Evolutionary conservation across 2,797 vertebrate species (phyloP).

Genomic region (Arvicola amphibius): DNA sequence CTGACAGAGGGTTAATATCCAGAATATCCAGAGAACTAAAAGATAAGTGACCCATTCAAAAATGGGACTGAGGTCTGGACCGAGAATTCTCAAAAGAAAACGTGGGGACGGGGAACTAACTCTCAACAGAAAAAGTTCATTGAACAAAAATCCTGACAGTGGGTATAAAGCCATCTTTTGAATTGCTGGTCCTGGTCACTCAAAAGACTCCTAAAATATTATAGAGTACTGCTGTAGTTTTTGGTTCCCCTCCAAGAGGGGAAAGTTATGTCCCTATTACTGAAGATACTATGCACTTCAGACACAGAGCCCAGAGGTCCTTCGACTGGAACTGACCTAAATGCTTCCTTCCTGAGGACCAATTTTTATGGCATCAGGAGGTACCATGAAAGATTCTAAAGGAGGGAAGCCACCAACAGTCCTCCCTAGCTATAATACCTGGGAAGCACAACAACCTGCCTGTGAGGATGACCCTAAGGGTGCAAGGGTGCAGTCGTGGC

Average conservation of each 20-base stretch:
- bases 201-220: neutral
- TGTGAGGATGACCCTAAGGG: too few relatives aligned
- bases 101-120: neutral
- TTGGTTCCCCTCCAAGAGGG: neutral
- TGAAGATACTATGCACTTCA: neutral
- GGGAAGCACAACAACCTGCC: neutral
- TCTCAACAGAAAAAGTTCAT: neutral
- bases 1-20: neutral
- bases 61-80: neutral
- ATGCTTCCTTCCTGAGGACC: neutral
- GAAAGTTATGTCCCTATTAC: neutral
- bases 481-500: neutral
- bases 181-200: neutral
- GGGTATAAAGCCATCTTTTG: neutral
- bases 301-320: neutral
- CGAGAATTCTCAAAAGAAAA: neutral
- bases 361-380: neutral
- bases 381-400: neutral
- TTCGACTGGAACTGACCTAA: neutral
- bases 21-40: neutral
- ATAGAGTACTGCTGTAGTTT: neutral
- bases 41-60: neutral
- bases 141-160: neutral
- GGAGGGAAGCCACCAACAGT: neutral
- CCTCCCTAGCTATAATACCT: neutral